Evolutionary conservation across 1,140 invertebrate genomes (phyloP), one percentile per base, ranked within the genome.

Genomic region (Drosophila chauvacae): DNA sequence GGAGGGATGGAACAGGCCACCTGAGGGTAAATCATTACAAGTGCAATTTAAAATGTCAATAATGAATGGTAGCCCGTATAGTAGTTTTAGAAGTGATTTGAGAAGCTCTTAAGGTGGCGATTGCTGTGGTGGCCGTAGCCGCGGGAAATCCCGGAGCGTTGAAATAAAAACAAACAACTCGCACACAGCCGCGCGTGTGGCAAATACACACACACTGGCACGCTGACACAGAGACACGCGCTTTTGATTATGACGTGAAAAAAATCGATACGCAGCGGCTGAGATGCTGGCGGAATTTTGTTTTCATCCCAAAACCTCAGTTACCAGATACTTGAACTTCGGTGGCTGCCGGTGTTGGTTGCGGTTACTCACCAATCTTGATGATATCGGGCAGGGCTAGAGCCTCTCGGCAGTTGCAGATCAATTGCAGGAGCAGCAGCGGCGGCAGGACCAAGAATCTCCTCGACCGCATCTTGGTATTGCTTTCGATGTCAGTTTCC

Each of bases 1-100:
- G 37, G 88, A 79, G 26, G 96, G 95, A 94, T 98, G 97, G 93
- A 98, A 98, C 41, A 98, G 94, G 41, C 97, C 97, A 91, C 97
- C 97, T 98, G 78, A 42, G 59, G 37, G 3, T 11, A 35, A 33
- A 9, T 47, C 18, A 59, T 33, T 39, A 2, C 10, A 61, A 53
- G 50, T 33, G 9, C 5, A 28, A 16, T 10, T 13, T 23, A 10
- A 33, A 45, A 13, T 51, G 10, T 14, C 53, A 56, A 16, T 37
- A 55, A 10, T 53, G 4, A 33, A 3, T 37, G 11, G 11, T 13
- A 13, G 35, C 5, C 35, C 4, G 5, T 37, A 37, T 13, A 37
- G 4, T 37, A 13, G 35, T 13, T 37, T 37, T 37, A 37, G 35
- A 13, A 37, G 35, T 37, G 33, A 35, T 35, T 35, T 13, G 11